Percentiles rank a stretch among this genome's conserved stretches.
These are phyloP conservation scores for Uloborus plumipes DNA, from an alignment of 2,888 invertebrate genomes.

Conservation along the genomic window DNA sequence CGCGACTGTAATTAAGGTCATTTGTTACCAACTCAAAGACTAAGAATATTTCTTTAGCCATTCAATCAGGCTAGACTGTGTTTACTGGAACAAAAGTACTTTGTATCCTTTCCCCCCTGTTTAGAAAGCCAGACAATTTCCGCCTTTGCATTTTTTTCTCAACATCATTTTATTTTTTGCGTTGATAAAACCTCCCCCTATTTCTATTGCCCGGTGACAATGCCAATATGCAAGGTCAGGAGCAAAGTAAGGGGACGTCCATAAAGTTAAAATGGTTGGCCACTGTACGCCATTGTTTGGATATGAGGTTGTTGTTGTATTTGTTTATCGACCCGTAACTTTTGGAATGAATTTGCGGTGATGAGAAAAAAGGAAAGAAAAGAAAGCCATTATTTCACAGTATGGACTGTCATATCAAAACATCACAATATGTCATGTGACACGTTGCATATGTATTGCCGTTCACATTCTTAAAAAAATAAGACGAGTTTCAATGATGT, in stretches of 20 bases:
- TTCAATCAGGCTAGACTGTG: slow-evolving; percentile 9
- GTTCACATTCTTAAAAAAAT: too few relatives aligned
- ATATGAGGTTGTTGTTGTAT: background rate
- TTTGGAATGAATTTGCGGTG: background rate
- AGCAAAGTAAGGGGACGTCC: background rate
- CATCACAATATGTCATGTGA: too few relatives aligned
- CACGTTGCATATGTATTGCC: too few relatives aligned
- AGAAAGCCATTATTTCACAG: background rate
- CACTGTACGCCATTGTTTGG: background rate
- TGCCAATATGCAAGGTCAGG: slow-evolving; percentile 36
- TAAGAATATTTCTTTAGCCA: background rate
- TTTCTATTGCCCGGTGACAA: slow-evolving; percentile 44
- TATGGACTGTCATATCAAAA: too few relatives aligned
- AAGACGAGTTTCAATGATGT: too few relatives aligned
- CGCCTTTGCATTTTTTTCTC: too few relatives aligned
- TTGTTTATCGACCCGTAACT: background rate
- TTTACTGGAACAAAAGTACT: slow-evolving; percentile 13
- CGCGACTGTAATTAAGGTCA: too few relatives aligned
- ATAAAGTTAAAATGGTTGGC: slow-evolving; percentile 1
- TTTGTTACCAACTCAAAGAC: too few relatives aligned
- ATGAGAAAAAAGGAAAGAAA: background rate
- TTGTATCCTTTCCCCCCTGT: slow-evolving; percentile 13
- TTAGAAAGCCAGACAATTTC: too few relatives aligned
- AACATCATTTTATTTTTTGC: background rate
- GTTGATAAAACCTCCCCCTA: slow-evolving; percentile 4